A percentile compares a stretch with the other conserved stretches of the same genome.
Evolutionary conservation across 2,888 invertebrate species (phyloP).

Genomic region (Bombylius discolor): DNA sequence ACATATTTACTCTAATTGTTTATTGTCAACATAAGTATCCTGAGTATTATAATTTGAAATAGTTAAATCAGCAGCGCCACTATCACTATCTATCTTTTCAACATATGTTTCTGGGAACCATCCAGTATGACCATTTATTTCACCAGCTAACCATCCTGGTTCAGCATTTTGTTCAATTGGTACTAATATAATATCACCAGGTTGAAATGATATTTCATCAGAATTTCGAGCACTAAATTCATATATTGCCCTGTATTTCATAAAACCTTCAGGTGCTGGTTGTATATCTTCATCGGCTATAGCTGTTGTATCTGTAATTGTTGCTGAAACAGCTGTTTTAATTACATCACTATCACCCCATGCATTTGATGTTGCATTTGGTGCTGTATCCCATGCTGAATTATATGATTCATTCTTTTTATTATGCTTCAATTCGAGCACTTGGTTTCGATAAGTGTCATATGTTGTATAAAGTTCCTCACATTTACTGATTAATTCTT

Average conservation of each 20-base stretch:
- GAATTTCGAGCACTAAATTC: conserved; percentile 84
- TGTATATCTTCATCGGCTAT: conserved; percentile 23
- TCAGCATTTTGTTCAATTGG: conserved; percentile 72
- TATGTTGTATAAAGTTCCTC: conserved; percentile 53
- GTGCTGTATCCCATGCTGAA: conserved; percentile 44
- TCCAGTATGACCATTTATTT: conserved; percentile 77
- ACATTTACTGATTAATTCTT: conserved; percentile 54
- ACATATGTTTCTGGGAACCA: conserved; percentile 98
- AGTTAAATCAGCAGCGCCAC: conserved; percentile 10
- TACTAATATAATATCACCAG: conserved; percentile 79
- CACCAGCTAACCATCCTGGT: conserved; percentile 95
- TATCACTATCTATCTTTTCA: conserved; percentile 48
- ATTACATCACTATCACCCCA: conserved; percentile 17
- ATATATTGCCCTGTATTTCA: conserved; percentile 79
- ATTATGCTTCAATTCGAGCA: conserved; percentile 43
- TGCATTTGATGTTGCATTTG: conserved; percentile 21
- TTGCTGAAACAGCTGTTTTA: conserved; percentile 12
- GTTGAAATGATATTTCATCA: conserved; percentile 86
- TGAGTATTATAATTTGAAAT: conserved; percentile 18
- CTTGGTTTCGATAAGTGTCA: conserved; percentile 48
- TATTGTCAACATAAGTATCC: conserved; percentile 28
- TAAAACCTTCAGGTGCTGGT: conserved; percentile 39
- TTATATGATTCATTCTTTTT: conserved; percentile 35
- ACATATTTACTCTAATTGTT: conserved; percentile 41
- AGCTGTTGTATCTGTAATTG: conserved; percentile 7